A percentile compares a stretch with the other conserved stretches of the same genome.
phyloP scores from a whole-genome alignment of 2,113 vertebrate genomes.

The Heloderma charlesbogerti region DNA sequence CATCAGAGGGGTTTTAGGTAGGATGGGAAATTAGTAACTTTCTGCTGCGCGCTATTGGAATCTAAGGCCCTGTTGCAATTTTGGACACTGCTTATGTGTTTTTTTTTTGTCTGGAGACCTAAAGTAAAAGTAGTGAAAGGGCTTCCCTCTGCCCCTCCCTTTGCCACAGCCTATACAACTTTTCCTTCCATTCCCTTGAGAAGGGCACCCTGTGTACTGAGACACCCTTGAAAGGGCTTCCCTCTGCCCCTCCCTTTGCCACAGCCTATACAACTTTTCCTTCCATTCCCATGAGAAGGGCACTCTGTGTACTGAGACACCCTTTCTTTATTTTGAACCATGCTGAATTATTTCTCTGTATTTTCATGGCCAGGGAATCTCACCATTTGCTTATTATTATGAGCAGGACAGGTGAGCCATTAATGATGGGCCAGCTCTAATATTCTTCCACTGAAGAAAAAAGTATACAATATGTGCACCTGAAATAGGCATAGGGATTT shows the following conservation, averaged over 20 bases:
- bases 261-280: background rate
- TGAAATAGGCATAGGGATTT: background rate
- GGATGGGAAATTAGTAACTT: background rate
- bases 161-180: background rate
- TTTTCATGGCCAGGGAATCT: background rate
- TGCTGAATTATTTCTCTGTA: background rate
- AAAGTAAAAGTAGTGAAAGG: background rate
- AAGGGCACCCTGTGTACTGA: background rate
- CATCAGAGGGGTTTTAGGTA: background rate
- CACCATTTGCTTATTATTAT: background rate
- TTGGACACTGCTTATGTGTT: background rate
- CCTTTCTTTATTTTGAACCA: accelerated
- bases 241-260: background rate
- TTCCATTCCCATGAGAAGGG: background rate
- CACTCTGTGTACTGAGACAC: background rate
- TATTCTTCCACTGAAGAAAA: background rate
- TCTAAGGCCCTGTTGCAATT: background rate
- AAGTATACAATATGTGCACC: background rate
- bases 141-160: background rate
- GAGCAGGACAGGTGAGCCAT: background rate
- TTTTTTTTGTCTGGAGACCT: background rate
- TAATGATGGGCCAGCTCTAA: background rate
- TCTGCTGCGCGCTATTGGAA: background rate
- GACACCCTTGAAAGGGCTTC: background rate
- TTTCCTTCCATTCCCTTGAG: background rate